Evolutionary conservation across 2,888 invertebrate species (phyloP).

Genomic region (Scaptodrosophila latifasciaeformis): DNA sequence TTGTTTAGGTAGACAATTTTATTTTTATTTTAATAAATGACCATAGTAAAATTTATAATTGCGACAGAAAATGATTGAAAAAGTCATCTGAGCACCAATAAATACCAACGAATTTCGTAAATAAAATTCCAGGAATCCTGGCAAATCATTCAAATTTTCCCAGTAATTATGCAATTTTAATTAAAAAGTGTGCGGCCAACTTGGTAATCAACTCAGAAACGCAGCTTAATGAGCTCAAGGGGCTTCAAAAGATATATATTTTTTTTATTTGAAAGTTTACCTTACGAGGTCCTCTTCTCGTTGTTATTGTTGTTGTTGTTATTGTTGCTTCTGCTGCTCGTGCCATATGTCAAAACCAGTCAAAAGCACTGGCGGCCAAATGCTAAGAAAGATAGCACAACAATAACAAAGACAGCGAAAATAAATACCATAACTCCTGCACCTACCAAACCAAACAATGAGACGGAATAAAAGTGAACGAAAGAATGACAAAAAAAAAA

Average conservation of each 20-base stretch:
- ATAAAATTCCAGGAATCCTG: no score
- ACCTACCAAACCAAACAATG: background rate
- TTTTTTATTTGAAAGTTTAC: slow-evolving; percentile 3
- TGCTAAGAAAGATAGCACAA: slow-evolving; percentile 25
- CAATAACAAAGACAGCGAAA: background rate
- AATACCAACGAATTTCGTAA: no score
- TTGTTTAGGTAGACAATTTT: no score
- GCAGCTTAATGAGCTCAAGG: background rate
- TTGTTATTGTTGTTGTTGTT: background rate
- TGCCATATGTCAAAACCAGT: slow-evolving; percentile 44
- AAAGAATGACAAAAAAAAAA: background rate
- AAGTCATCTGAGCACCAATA: no score
- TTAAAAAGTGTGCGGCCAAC: slow-evolving; percentile 8
- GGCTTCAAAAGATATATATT: background rate
- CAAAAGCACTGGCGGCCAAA: slow-evolving; percentile 39
- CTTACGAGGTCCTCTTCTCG: slow-evolving; percentile 1
- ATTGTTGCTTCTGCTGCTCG: slow-evolving; percentile 29
- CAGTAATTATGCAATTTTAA: slow-evolving; percentile 37
- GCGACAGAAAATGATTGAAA: no score
- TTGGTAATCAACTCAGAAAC: background rate
- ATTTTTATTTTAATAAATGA: no score
- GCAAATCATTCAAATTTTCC: no score
- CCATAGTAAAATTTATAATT: no score
- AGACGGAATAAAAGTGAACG: background rate
- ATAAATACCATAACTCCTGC: slow-evolving; percentile 5